Evolutionary conservation across 2,888 invertebrate genomes (phyloP), one percentile per base, ranked within the genome.

Genomic region (Sphaerophoria rueppellii): DNA sequence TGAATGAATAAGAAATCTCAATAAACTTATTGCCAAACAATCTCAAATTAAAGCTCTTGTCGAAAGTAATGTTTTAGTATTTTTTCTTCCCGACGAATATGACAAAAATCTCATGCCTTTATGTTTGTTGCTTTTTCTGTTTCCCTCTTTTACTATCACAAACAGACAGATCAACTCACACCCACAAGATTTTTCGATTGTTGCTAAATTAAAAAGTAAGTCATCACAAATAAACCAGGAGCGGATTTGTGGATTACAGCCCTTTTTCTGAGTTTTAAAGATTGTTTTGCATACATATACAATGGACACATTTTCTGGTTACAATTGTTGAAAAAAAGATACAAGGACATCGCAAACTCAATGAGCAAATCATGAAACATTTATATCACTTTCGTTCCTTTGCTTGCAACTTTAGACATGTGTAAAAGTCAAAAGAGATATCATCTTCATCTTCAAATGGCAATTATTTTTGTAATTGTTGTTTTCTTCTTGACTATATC

Each of bases 291-390:
- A n/a, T n/a, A n/a, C n/a, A n/a, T n/a, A n/a, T n/a, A n/a, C n/a
- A n/a, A n/a, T n/a, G n/a, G n/a, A n/a, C n/a, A n/a, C n/a, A n/a
- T n/a, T n/a, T n/a, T n/a, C n/a, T n/a, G n/a, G n/a, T n/a, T n/a
- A n/a, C n/a, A n/a, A n/a, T n/a, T 60, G 40, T 12, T 60, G 24
- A 7, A 24, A 24, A 24, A 24, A 24, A 35, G 35, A 58, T 14
- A 58, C 35, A 9, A 58, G 35, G 14, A 58, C 24, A 61, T 65
- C 73, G 73, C 73, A 65, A 58, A 67, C 52, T 72, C 40, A 50
- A 32, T 63, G 55, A 48, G 50, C 61, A 63, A 61, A 58, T 54
- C 24, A 46, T 12, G n/a, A 52, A 24, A 76, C 52, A 57, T 60
- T 71, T 54, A 77, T 72, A 55, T 72, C 46, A 35, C 16, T 50